Percentiles rank a stretch among this genome's conserved stretches.
Conservation (phyloP, 2,113 vertebrate species). For the Plectropomus leopardus region DNA sequence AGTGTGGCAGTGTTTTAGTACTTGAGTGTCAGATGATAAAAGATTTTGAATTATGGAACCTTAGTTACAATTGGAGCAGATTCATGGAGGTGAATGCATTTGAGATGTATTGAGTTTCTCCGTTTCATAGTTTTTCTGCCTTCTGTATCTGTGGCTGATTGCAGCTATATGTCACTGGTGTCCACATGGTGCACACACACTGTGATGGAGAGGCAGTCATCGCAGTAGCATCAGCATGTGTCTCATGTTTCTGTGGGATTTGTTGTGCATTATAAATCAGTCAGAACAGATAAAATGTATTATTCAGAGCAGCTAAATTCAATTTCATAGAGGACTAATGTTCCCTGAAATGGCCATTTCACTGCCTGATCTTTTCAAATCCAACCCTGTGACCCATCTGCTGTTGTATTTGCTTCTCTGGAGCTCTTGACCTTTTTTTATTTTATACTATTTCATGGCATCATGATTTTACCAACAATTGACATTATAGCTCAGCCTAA, state of each 20-base stretch:
- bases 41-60: neutral
- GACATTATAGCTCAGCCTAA: neutral
- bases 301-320: neutral
- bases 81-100: neutral
- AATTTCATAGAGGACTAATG: neutral
- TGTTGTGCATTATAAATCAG: neutral
- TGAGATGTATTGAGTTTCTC: neutral
- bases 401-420: neutral
- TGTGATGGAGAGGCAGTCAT: neutral
- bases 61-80: neutral
- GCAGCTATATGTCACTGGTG: neutral
- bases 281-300: neutral
- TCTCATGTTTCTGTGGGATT: neutral
- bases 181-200: neutral
- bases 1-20: neutral
- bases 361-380: constrained; percentile 15
- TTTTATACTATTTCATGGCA: neutral
- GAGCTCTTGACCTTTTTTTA: neutral
- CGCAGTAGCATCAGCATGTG: neutral
- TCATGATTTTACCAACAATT: neutral
- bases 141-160: constrained; percentile 7
- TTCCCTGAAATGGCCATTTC: neutral
- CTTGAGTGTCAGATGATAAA: neutral
- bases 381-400: neutral
- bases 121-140: neutral